These are phyloP conservation scores for Calephelis virginiensis DNA, from an alignment of 1,140 invertebrate species.

Conservation along the genomic window DNA sequence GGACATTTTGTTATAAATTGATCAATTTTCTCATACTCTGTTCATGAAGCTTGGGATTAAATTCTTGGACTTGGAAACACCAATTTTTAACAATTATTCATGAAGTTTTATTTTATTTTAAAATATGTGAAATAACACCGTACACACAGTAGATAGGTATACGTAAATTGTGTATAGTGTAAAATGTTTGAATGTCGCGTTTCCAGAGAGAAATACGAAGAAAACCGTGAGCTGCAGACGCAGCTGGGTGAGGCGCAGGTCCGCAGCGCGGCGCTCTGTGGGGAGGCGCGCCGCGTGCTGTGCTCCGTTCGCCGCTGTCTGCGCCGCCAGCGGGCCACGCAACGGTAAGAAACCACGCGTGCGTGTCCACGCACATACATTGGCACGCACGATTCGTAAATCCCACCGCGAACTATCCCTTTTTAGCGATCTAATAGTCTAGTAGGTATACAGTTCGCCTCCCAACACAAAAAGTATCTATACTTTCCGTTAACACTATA, in stretches of 20 bases:
- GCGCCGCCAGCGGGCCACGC: constrained; percentile 26
- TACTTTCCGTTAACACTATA: too few species aligned
- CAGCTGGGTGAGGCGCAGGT: constrained; percentile 38
- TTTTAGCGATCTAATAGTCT: too few species aligned
- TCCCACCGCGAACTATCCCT: neutral
- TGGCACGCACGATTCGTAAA: neutral
- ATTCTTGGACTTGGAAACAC: too few species aligned
- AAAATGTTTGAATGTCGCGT: neutral
- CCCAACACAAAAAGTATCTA: too few species aligned
- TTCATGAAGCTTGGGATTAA: too few species aligned
- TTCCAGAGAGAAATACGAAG: constrained; percentile 33
- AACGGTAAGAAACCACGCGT: neutral
- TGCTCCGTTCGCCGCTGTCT: constrained; percentile 37
- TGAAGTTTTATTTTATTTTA: too few species aligned
- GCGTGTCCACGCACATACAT: neutral
- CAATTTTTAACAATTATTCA: too few species aligned
- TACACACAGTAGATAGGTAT: neutral
- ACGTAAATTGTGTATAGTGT: neutral
- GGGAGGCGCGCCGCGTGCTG: constrained; percentile 36
- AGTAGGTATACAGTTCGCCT: too few species aligned
- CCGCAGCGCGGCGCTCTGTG: constrained; percentile 46
- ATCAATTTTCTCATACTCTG: too few species aligned
- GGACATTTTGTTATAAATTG: too few species aligned
- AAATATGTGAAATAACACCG: too few species aligned
- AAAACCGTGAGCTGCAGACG: constrained; percentile 27